phyloP scores from a whole-genome alignment of 2,888 invertebrate species.

The Invenusta paracnida region DNA sequence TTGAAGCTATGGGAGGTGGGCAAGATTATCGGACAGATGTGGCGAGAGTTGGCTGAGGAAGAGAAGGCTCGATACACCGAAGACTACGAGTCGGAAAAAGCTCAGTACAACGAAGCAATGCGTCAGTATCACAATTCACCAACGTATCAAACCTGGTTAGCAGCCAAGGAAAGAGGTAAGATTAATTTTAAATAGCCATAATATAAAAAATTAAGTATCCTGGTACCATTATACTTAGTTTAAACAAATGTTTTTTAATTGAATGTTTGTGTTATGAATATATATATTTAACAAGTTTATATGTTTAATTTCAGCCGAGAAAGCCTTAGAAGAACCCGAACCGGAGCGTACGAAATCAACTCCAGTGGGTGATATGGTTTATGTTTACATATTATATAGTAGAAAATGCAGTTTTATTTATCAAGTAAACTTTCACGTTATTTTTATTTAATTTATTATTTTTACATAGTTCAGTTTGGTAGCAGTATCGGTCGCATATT shows the following conservation, averaged over 20 bases:
- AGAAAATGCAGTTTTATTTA: no score
- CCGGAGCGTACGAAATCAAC: neutral
- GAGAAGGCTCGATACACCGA: conserved; percentile 88
- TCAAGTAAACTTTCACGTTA: no score
- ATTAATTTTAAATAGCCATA: no score
- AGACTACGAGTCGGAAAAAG: conserved; percentile 92
- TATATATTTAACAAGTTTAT: neutral
- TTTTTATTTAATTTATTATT: no score
- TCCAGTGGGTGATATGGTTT: neutral
- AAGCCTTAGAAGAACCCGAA: neutral
- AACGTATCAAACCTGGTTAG: conserved; percentile 82
- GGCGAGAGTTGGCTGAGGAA: conserved; percentile 84
- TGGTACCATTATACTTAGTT: no score
- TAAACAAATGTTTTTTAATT: neutral
- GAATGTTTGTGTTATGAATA: neutral
- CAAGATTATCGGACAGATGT: conserved; percentile 93
- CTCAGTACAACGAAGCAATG: conserved; percentile 78
- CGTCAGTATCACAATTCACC: conserved; percentile 93
- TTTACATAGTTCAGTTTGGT: no score
- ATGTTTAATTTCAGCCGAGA: neutral
- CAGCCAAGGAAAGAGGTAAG: conserved; percentile 73
- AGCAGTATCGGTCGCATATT: no score
- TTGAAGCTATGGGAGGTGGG: conserved; percentile 97
- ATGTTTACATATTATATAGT: neutral
- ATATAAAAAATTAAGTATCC: no score